Evolutionary conservation across 2,888 invertebrate genomes (phyloP), one percentile per base, ranked within the genome.

Genomic region (Ectemnius lituratus): DNA sequence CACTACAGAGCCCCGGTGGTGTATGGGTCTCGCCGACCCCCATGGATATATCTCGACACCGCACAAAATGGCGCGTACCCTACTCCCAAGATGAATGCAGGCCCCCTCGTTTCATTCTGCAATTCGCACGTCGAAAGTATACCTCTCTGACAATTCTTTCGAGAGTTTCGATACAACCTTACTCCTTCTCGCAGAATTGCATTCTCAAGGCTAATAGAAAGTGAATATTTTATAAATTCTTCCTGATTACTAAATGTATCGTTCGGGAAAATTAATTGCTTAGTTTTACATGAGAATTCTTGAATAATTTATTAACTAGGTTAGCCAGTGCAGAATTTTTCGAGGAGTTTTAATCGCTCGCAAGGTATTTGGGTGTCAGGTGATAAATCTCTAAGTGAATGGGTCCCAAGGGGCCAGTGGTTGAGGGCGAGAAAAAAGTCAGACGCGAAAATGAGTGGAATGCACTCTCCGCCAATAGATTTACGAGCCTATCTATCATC

Each of bases 401-500:
- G 45, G 67, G 78, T 57, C 72, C 74, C 62, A 16, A 28, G 65
- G 76, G 71, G 47, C 67, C 63, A 27, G 16, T 23, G 18, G 60
- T 59, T 27, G 23, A 64, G 71, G 16, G 16, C 52, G 62, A 64
- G 67, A 76, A 81, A 70, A 76, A 73, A 73, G 57, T 59, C 49
- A 61, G 45, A 73, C 74, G 59, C 67, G 75, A 78, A 79, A 85
- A 82, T 69, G 59, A 72, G 74, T 37, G 75, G 79, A 78, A 83
- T 78, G 67, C 76, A 73, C 75, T 82, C 80, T 84, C 37, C 37
- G 83, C 81, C 86, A 86, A 88, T 85, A 86, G 86, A 89, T 89
- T 89, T 89, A 89, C 86, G 89, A 88, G 86, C 84, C 86, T 83
- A 87, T 88, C 79, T 85, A 82, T 89, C 88, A 85, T 85, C 76